Evolutionary conservation across 1,140 invertebrate genomes (phyloP).

Genomic region (Sinonovacula constricta): DNA sequence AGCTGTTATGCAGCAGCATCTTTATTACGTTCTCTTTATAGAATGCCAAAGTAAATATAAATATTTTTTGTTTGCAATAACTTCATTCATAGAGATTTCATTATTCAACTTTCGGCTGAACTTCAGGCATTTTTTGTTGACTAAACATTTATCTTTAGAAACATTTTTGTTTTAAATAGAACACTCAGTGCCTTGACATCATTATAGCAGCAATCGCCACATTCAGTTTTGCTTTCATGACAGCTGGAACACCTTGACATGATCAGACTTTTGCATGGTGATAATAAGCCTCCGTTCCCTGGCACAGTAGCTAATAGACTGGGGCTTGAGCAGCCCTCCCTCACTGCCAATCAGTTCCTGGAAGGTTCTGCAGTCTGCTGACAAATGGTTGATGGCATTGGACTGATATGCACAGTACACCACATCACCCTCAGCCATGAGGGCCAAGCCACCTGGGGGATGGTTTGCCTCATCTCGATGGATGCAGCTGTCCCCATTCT

Average conservation of each 20-base stretch:
- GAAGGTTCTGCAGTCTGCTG: not conserved
- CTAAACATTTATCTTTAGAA: too few species aligned
- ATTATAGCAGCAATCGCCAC: too few species aligned
- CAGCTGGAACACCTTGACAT: slow-evolving; percentile 37
- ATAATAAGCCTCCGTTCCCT: slow-evolving; percentile 9
- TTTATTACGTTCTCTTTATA: too few species aligned
- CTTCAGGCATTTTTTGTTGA: too few species aligned
- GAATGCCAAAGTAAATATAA: too few species aligned
- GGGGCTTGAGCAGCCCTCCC: slow-evolving; percentile 25
- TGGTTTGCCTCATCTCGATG: not conserved
- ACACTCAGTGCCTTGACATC: too few species aligned
- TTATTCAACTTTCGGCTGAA: too few species aligned
- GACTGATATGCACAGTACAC: slow-evolving; percentile 32
- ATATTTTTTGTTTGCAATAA: too few species aligned
- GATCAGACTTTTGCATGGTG: slow-evolving; percentile 38
- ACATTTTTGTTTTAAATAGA: too few species aligned
- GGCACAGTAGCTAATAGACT: slow-evolving; percentile 32
- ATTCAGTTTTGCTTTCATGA: slow-evolving; percentile 7
- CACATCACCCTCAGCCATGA: slow-evolving; percentile 20
- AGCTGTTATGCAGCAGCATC: too few species aligned
- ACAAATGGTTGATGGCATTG: slow-evolving; percentile 23
- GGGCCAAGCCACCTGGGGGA: slow-evolving; percentile 25
- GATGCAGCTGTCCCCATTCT: not conserved
- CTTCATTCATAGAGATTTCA: too few species aligned
- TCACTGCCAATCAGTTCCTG: slow-evolving; percentile 23